Evolutionary conservation across 2,797 vertebrate genomes (phyloP).

Genomic region (Arremon aurantiirostris): DNA sequence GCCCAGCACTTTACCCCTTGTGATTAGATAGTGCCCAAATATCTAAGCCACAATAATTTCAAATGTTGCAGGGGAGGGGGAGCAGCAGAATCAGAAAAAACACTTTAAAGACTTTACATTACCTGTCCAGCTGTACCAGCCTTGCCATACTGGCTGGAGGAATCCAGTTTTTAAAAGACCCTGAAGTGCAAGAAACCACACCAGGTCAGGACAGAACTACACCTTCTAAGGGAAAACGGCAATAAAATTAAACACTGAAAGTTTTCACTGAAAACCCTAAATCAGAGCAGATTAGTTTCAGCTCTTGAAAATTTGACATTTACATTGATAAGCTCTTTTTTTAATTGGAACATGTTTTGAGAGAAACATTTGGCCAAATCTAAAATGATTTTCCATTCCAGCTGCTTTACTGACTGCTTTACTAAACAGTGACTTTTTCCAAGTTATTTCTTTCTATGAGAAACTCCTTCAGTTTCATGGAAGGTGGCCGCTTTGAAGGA

Average conservation of each 20-base stretch:
- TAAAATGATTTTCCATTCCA: neutral
- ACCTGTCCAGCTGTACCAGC: neutral
- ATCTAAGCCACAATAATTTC: neutral
- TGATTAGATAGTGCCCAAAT: neutral
- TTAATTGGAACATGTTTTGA: neutral
- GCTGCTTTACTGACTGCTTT: neutral
- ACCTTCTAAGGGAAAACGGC: neutral
- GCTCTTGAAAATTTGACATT: neutral
- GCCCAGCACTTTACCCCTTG: neutral
- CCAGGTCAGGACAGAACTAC: neutral
- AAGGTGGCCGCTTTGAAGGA: neutral
- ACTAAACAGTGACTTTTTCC: neutral
- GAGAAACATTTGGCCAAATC: neutral
- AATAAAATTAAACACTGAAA: neutral
- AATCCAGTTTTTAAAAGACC: neutral
- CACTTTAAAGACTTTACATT: neutral
- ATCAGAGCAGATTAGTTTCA: neutral
- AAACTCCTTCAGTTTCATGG: neutral
- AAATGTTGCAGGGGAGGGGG: neutral
- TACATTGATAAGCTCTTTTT: neutral
- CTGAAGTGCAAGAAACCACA: neutral
- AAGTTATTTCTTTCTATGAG: neutral
- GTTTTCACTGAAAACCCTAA: neutral
- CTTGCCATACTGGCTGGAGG: neutral
- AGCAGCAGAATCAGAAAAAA: neutral